Base-by-base conservation (phyloP, 2,113 vertebrate species). In the Pluvianellus socialis region DNA sequence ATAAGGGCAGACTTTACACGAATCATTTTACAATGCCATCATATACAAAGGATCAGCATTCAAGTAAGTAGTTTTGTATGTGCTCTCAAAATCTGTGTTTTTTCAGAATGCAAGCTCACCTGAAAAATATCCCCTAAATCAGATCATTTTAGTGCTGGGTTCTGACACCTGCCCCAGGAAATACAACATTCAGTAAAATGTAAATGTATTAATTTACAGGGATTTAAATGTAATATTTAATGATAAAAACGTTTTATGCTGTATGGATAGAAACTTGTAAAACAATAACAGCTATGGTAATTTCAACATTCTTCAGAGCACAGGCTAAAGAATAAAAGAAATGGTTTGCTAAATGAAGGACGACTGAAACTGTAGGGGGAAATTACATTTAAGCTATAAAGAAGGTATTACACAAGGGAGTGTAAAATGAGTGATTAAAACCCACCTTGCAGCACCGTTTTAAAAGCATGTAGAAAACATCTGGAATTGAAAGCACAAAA, bases 1-100 rank as follows among this genome's bases (percentile, higher is more conserved):
- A 45, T n/a, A 71, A 90, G n/a, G 28, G 38, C 66, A 91, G 53
- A 80, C 32, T 92, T 91, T 76, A 63, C 7, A 71, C 59, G 86
- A 93, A 88, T 56, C 66, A 77, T 94, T 94, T 96, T 96, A 89
- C 32, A 49, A 40, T 94, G 53, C 61, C 47, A 66, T 90, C 71
- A 90, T 72, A 85, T 38, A 94, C 27, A 96, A 93, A 91, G 30
- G 77, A 65, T 20, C n/a, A 4, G 38, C 49, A 89, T 65, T 86
- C 79, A 88, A 95, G 55, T 59, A 95, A 95, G 61, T 92, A 82
- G 77, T 92, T 91, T 65, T 52, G 9, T 55, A 70, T 20, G 18
- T 38, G 55, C 20, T 74, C 49, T 87, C 35, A 86, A 80, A 94
- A 72, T 88, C 61, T 88, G 13, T 14, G 42, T 62, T 30, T 59